Percentiles rank a stretch among this genome's conserved stretches.
phyloP scores from a whole-genome alignment of 2,888 invertebrate species.

The Sphaerophoria rueppellii region DNA sequence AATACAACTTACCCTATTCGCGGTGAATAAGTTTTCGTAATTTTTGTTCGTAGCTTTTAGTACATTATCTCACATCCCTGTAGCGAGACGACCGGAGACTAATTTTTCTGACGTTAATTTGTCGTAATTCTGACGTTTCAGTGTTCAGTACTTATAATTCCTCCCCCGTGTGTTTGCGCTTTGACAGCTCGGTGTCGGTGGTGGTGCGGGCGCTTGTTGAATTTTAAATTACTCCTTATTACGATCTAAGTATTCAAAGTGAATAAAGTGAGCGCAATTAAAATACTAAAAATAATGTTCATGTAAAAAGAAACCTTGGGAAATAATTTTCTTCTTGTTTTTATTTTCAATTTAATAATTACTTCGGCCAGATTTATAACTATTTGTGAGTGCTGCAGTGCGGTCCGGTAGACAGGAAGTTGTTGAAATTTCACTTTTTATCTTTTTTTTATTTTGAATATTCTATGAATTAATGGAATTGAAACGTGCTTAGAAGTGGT shows the following conservation, averaged over 20 bases:
- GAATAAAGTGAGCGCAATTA: slow-evolving; percentile 59
- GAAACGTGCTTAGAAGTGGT: background rate
- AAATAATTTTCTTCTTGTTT: slow-evolving; percentile 39
- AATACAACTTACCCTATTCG: slow-evolving; percentile 35
- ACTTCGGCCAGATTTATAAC: background rate
- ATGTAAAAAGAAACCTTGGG: slow-evolving; percentile 60
- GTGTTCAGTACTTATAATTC: slow-evolving; percentile 12
- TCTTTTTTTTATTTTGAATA: no score
- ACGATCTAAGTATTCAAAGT: slow-evolving; percentile 21
- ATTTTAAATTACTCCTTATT: slow-evolving; percentile 57
- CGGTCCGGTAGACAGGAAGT: background rate
- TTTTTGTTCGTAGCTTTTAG: slow-evolving; percentile 23
- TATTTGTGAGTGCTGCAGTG: slow-evolving; percentile 8
- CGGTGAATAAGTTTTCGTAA: slow-evolving; percentile 37
- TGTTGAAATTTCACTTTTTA: background rate
- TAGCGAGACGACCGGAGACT: slow-evolving; percentile 17
- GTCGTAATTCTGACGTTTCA: slow-evolving; percentile 55
- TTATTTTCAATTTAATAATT: background rate
- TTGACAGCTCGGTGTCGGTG: no score
- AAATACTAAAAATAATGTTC: slow-evolving; percentile 32
- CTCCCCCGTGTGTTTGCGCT: slow-evolving; percentile 16
- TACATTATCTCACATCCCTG: slow-evolving; percentile 38
- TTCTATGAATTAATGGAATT: background rate
- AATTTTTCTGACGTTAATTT: slow-evolving; percentile 45
- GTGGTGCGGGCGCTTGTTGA: slow-evolving; percentile 38